phyloP scores from a whole-genome alignment of 1,140 invertebrate genomes.

The Ptiloglossa arizonensis region DNA sequence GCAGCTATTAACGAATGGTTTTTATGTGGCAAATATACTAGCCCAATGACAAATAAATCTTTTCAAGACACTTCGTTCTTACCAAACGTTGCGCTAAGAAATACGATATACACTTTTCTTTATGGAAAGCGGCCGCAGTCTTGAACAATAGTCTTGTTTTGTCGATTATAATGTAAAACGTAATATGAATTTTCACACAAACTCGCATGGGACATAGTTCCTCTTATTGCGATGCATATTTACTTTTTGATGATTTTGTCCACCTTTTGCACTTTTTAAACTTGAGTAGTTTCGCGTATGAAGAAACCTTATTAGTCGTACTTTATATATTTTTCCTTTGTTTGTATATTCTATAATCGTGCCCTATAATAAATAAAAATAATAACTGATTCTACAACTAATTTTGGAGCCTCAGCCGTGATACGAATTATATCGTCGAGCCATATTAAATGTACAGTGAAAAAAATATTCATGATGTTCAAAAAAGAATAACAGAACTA shows the following conservation, averaged over 20 bases:
- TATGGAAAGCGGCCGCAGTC: slow-evolving; percentile 65
- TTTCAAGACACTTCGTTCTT: slow-evolving; percentile 83
- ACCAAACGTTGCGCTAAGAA: slow-evolving; percentile 82
- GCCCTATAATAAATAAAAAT: too few species aligned
- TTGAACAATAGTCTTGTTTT: neutral
- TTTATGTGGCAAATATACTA: slow-evolving; percentile 86
- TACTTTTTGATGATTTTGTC: too few species aligned
- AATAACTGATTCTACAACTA: too few species aligned
- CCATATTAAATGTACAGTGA: too few species aligned
- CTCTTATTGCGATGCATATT: neutral
- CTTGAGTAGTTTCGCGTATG: too few species aligned
- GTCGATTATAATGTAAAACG: neutral
- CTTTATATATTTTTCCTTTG: too few species aligned
- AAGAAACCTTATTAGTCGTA: too few species aligned
- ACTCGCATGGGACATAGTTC: neutral
- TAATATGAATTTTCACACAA: neutral
- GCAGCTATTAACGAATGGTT: slow-evolving; percentile 90
- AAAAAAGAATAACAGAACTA: too few species aligned
- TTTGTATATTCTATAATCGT: too few species aligned
- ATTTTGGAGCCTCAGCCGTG: too few species aligned
- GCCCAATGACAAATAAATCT: slow-evolving; percentile 89
- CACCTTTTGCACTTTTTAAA: neutral
- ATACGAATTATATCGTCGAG: too few species aligned
- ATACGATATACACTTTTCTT: slow-evolving; percentile 71
- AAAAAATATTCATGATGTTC: too few species aligned